Percentiles rank a stretch among this genome's conserved stretches.
Evolutionary conservation across 1,140 invertebrate genomes (phyloP).

Genomic region (Eurosta solidaginis): DNA sequence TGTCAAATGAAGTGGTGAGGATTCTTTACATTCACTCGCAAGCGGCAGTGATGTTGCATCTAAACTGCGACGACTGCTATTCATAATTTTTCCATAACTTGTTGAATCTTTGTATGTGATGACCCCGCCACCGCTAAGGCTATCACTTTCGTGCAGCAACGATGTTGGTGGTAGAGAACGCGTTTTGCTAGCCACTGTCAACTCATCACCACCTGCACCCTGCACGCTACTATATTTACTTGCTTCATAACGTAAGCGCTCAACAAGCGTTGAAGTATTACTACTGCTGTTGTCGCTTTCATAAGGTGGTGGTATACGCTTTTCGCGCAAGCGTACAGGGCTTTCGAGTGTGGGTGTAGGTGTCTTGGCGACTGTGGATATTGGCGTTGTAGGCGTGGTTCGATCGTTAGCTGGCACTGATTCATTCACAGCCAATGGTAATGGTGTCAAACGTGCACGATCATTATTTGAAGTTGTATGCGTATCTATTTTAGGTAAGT

Average conservation of each 20-base stretch:
- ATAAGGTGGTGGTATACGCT: slow-evolving; percentile 44
- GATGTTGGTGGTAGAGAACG: not conserved
- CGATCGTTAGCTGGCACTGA: not conserved
- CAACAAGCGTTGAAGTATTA: slow-evolving; percentile 35
- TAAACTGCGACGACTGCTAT: slow-evolving; percentile 37
- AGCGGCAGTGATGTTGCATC: slow-evolving; percentile 32
- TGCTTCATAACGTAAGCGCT: slow-evolving; percentile 39
- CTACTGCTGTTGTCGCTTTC: slow-evolving; percentile 41
- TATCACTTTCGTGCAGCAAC: not conserved
- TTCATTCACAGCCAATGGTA: not conserved
- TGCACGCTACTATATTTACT: slow-evolving; percentile 38
- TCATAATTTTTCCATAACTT: slow-evolving; percentile 36
- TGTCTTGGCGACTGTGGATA: slow-evolving; percentile 37
- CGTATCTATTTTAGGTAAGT: not conserved
- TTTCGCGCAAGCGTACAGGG: slow-evolving; percentile 56
- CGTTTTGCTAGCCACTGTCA: not conserved
- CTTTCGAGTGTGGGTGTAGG: slow-evolving; percentile 43
- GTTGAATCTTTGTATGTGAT: not conserved
- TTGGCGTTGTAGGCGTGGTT: slow-evolving; percentile 11
- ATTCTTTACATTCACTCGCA: not conserved
- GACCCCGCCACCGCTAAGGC: not conserved
- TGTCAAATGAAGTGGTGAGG: not conserved
- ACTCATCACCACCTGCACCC: not conserved
- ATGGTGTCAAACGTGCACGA: slow-evolving; percentile 20
- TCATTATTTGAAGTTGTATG: slow-evolving; percentile 19